Evolutionary conservation across 2,888 invertebrate species (phyloP), one percentile per base, ranked within the genome.

Genomic region (Harpalus rubripes): DNA sequence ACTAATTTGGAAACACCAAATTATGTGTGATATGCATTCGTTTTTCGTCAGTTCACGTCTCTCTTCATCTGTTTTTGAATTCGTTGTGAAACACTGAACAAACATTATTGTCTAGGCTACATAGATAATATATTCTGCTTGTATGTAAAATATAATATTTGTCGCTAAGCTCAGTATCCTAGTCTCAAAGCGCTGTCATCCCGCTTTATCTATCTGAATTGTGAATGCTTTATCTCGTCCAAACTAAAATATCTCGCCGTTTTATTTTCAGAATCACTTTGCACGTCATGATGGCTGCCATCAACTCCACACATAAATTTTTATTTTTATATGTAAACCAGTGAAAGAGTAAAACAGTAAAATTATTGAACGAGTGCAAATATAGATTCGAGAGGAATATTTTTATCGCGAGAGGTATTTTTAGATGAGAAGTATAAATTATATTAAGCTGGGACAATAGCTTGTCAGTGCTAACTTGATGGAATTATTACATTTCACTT

Each of bases 401-500:
- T 26, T 78, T 78, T 56, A 26, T 44, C 56, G 8, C 8, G 4
- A 56, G 78, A 56, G 18, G 16, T 56, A 18, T 78, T 56, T 76
- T 26, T 10, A 26, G 56, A 15, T 16, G 18, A 18, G n/a, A 56
- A 52, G 26, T 56, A 18, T 56, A 78, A 78, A 78, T 78, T 58
- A 39, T 78, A 58, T 56, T 56, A 68, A 78, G 78, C 26, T 78
- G 56, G 7, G 32, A 58, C 58, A 78, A 58, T 56, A 78, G 32
- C 56, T 32, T 56, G 56, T 58, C 58, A 22, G 18, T 15, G 78
- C 22, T 78, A 78, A 56, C 56, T 56, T 78, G 52, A 78, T 78
- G 78, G 58, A 78, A 78, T 78, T 78, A 78, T 78, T 58, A 26
- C 78, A 58, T 78, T 78, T 78, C 78, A 58, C 58, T 58, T 78